Evolutionary conservation across 92 coral and sea anemone species (phyloP).

Genomic region (Palythoa caribaeorum): DNA sequence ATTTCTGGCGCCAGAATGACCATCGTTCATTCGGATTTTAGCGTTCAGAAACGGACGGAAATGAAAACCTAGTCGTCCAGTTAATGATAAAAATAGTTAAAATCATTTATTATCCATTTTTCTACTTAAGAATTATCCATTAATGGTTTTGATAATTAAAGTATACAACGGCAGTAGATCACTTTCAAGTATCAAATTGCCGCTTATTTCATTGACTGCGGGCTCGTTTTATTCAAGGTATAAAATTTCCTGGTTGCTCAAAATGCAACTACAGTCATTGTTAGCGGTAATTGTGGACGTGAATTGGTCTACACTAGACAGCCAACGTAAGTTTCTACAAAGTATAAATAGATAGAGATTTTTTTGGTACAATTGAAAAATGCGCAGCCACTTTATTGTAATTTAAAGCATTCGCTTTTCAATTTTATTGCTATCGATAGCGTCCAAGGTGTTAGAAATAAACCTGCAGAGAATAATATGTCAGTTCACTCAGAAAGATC

Average conservation of each 20-base stretch:
- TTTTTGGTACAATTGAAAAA: neutral
- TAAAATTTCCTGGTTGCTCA: neutral
- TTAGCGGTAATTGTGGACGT: neutral
- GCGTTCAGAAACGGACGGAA: neutral
- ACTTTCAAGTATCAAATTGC: neutral
- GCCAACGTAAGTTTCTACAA: neutral
- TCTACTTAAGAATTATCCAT: neutral
- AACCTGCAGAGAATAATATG: neutral
- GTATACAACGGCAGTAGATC: neutral
- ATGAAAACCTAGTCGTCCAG: neutral
- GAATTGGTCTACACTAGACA: neutral
- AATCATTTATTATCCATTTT: neutral
- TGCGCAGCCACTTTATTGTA: neutral
- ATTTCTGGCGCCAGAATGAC: no score
- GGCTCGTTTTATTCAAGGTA: neutral
- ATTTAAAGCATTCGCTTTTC: neutral
- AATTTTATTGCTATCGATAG: neutral
- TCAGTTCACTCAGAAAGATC: neutral
- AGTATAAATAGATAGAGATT: neutral
- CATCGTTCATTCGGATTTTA: neutral
- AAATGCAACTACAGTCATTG: neutral
- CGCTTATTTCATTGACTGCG: neutral
- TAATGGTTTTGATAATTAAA: neutral
- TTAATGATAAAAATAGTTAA: neutral
- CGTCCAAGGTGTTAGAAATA: neutral